Percentiles rank a stretch among this genome's conserved stretches.
phyloP scores from a whole-genome alignment of 2,113 vertebrate genomes.

The Synodontis membranacea region DNA sequence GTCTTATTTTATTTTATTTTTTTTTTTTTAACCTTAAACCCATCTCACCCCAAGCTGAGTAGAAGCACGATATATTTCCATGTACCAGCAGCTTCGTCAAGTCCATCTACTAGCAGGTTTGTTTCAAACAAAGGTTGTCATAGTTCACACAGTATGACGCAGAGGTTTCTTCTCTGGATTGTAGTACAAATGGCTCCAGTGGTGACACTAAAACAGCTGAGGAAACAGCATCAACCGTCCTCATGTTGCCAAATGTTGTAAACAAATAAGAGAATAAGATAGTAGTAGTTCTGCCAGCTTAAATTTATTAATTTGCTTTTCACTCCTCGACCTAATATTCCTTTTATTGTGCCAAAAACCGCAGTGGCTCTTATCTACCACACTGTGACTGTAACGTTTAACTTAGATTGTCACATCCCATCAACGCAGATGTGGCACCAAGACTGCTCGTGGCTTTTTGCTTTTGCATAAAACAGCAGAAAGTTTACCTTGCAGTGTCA shows the following conservation, averaged over 20 bases:
- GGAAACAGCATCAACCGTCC: not conserved
- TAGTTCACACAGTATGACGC: not conserved
- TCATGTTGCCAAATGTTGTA: not conserved
- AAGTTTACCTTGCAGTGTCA: not conserved
- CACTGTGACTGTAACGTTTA: not conserved
- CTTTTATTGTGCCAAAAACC: not conserved
- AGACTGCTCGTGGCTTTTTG: not conserved
- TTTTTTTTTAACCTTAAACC: not conserved
- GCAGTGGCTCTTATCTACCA: not conserved
- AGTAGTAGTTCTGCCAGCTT: not conserved
- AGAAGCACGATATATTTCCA: not conserved
- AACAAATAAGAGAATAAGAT: not conserved
- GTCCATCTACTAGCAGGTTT: not conserved
- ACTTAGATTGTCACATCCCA: not conserved
- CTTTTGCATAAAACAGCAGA: constrained; percentile 19
- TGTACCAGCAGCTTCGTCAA: not conserved
- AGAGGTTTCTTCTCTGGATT: not conserved
- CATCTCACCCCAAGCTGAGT: not conserved
- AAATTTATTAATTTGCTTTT: not conserved
- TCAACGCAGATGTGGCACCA: not conserved
- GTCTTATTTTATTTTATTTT: not conserved
- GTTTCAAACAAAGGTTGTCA: not conserved
- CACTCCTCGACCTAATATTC: not conserved
- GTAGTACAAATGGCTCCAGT: not conserved
- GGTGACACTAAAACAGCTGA: not conserved